Percentiles rank a stretch among this genome's conserved stretches.
Evolutionary conservation across 2,888 invertebrate species (phyloP).

Genomic region (Leptarthrus brevirostris): DNA sequence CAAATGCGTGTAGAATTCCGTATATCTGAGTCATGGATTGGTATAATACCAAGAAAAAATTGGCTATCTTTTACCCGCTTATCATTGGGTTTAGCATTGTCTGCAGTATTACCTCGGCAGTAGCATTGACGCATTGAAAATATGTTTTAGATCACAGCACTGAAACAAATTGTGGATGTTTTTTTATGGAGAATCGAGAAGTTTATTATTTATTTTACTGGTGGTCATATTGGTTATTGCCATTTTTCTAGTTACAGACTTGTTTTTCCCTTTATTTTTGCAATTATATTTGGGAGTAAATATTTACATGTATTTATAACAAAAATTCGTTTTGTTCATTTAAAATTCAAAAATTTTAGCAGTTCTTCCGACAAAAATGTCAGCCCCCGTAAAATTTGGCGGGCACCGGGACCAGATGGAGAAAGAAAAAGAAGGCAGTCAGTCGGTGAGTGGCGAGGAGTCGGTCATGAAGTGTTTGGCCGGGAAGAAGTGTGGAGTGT

Average conservation of each 20-base stretch:
- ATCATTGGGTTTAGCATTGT: no score
- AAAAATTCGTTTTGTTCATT: no score
- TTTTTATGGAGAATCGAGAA: conserved; percentile 74
- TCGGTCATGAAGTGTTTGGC: no score
- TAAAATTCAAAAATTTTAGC: no score
- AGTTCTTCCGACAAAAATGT: no score
- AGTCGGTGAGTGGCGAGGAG: no score
- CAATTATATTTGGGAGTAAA: conserved; percentile 73
- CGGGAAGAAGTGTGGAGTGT: no score
- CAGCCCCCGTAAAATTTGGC: no score
- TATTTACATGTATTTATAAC: no score
- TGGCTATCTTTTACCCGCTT: no score
- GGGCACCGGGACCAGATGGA: no score
- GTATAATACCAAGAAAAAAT: conserved; percentile 62
- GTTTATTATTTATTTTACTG: conserved; percentile 71
- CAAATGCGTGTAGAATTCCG: conserved; percentile 4
- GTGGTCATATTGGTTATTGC: conserved; percentile 75
- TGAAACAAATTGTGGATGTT: conserved; percentile 77
- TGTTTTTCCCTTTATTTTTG: conserved; percentile 73
- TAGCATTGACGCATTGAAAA: conserved; percentile 78
- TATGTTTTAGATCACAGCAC: conserved; percentile 75
- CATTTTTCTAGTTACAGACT: conserved; percentile 77
- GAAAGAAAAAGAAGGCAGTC: no score
- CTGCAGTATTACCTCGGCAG: conserved; percentile 68
- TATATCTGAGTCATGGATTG: conserved; percentile 60